Evolutionary conservation across 2,888 invertebrate genomes (phyloP).

Genomic region (Mechanitis mazaeus): DNA sequence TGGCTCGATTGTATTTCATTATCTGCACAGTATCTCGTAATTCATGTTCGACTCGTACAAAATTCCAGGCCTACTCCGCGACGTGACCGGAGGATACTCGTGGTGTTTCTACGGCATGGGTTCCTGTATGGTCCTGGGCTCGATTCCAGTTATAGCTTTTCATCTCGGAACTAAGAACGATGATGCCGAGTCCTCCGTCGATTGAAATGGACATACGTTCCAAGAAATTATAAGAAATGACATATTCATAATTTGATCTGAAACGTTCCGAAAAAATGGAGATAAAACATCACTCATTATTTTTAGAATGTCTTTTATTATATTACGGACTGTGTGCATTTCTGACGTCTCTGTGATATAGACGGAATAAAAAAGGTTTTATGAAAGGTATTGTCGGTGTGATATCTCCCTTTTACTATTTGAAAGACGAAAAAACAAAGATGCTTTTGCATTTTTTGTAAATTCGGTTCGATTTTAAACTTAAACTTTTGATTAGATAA

Average conservation of each 20-base stretch:
- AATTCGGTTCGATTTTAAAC: too few species aligned
- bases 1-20: too few species aligned
- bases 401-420: too few species aligned
- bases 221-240: not conserved
- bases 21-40: not conserved
- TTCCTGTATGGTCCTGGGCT: conserved; percentile 83
- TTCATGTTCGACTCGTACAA: not conserved
- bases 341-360: too few species aligned
- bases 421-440: too few species aligned
- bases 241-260: not conserved
- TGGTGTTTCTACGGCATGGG: conserved; percentile 87
- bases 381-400: too few species aligned
- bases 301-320: too few species aligned
- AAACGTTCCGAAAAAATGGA: not conserved
- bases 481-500: too few species aligned
- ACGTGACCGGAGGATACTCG: conserved; percentile 83
- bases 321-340: too few species aligned
- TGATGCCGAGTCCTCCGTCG: conserved; percentile 57
- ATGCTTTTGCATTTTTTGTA: too few species aligned
- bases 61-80: conserved; percentile 76
- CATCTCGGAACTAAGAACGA: conserved; percentile 62
- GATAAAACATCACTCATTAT: not conserved
- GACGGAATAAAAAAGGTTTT: too few species aligned
- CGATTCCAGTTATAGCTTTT: conserved; percentile 78
- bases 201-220: conserved; percentile 39